Conservation (phyloP, 2,797 vertebrate species). For the Gymnodraco acuticeps region DNA sequence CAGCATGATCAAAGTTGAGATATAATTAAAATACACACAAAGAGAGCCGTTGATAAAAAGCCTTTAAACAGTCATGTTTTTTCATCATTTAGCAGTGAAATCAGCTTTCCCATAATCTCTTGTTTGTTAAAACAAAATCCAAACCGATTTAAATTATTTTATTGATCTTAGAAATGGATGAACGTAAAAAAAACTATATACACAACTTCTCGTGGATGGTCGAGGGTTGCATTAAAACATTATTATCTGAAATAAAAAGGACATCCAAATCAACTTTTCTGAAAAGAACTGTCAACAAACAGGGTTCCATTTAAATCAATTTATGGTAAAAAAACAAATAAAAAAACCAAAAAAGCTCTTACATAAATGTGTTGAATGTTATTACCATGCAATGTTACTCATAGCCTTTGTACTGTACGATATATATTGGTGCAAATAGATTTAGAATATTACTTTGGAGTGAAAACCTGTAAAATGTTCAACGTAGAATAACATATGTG, state of each 20-base stretch:
- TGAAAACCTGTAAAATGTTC: conserved; percentile 52
- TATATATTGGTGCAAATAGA: conserved; percentile 68
- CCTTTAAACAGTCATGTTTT: not conserved
- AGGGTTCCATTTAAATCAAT: conserved; percentile 50
- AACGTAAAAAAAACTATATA: conserved; percentile 36
- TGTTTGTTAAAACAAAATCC: conserved; percentile 6
- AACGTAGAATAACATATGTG: conserved; percentile 51
- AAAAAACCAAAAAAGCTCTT: conserved; percentile 53
- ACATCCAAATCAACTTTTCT: conserved; percentile 12
- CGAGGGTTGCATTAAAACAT: conserved; percentile 52
- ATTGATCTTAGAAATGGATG: conserved; percentile 73
- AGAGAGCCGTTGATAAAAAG: not conserved
- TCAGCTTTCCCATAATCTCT: not conserved
- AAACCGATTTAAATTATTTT: conserved; percentile 77
- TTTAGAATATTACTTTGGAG: conserved; percentile 60
- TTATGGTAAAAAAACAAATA: conserved; percentile 53
- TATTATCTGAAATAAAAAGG: conserved; percentile 25
- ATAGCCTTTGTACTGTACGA: conserved; percentile 59
- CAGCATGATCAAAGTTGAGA: not conserved
- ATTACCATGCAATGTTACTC: conserved; percentile 76
- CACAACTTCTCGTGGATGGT: conserved; percentile 36
- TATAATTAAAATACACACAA: not conserved
- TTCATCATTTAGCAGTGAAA: not conserved
- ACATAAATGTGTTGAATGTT: conserved; percentile 61
- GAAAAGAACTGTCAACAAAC: conserved; percentile 35